These are phyloP conservation scores for Capricornis sumatraensis DNA, from an alignment of 2,113 vertebrate species.

Conservation along the genomic window DNA sequence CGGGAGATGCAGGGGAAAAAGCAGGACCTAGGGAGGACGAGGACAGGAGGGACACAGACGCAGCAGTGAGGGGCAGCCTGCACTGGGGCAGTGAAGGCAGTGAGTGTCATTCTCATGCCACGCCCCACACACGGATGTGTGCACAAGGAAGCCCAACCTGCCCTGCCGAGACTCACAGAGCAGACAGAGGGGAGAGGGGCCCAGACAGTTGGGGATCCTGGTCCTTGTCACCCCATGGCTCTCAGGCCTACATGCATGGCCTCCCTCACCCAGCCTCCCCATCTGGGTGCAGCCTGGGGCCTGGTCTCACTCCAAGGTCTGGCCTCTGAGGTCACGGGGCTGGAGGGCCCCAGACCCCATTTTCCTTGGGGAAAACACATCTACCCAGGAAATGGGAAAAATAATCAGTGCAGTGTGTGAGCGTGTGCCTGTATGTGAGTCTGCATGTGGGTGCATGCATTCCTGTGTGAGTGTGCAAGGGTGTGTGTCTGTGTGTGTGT, in stretches of 20 bases:
- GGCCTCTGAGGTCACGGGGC: background rate
- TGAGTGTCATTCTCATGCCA: background rate
- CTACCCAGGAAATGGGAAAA: background rate
- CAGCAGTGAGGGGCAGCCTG: background rate
- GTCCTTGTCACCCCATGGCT: background rate
- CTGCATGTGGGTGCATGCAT: background rate
- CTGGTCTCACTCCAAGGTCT: background rate
- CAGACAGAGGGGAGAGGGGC: background rate
- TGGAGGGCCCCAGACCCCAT: background rate
- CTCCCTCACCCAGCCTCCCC: background rate
- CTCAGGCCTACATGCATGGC: background rate
- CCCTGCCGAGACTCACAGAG: background rate
- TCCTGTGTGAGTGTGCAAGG: background rate
- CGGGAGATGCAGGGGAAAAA: background rate
- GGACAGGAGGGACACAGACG: background rate
- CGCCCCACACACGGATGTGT: accelerated
- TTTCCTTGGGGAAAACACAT: background rate
- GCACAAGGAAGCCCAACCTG: background rate
- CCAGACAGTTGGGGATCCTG: background rate
- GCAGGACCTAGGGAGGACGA: background rate
- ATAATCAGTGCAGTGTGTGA: background rate
- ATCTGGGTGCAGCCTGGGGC: background rate
- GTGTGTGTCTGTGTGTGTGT: background rate
- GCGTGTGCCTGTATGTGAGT: too few species aligned
- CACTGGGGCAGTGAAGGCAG: too few species aligned